Conservation (phyloP, 2,888 invertebrate genomes). For the Boloria euphrosyne region DNA sequence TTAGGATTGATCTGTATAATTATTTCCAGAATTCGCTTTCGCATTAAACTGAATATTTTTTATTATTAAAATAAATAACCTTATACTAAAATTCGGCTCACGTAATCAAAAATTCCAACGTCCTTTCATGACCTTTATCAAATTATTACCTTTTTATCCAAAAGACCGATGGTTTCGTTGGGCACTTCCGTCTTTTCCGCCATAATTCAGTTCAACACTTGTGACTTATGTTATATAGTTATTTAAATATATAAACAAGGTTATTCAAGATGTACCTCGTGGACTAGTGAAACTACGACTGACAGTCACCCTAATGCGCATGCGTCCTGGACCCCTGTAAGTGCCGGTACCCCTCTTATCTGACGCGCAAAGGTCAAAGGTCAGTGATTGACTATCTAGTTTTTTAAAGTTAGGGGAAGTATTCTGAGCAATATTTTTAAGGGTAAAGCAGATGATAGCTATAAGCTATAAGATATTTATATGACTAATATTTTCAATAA, state of each 20-base stretch:
- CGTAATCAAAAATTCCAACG: conserved; percentile 12
- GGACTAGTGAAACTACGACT: conserved; percentile 31
- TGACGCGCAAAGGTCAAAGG: conserved; percentile 10
- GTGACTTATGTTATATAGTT: conserved; percentile 15
- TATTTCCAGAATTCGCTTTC: conserved; percentile 1
- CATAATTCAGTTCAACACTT: conserved; percentile 50
- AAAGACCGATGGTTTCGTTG: conserved; percentile 66
- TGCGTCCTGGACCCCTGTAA: conserved; percentile 36
- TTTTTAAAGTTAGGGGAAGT: conserved; percentile 5
- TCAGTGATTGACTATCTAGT: not conserved
- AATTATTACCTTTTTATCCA: conserved; percentile 75
- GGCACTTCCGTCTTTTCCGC: conserved; percentile 49
- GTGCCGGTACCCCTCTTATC: conserved; percentile 16
- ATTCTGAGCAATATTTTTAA: not conserved
- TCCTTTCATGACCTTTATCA: conserved; percentile 61
- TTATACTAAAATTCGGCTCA: not conserved
- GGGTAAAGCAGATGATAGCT: too few species aligned
- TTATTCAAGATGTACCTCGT: conserved; percentile 22
- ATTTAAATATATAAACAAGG: conserved; percentile 26
- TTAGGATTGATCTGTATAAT: too few species aligned
- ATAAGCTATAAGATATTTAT: too few species aligned
- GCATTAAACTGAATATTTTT: not conserved
- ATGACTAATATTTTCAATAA: too few species aligned
- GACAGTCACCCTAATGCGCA: conserved; percentile 37
- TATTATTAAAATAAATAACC: not conserved